Base-by-base conservation (phyloP, 2,797 vertebrate species). In the Valencia hispanica region DNA sequence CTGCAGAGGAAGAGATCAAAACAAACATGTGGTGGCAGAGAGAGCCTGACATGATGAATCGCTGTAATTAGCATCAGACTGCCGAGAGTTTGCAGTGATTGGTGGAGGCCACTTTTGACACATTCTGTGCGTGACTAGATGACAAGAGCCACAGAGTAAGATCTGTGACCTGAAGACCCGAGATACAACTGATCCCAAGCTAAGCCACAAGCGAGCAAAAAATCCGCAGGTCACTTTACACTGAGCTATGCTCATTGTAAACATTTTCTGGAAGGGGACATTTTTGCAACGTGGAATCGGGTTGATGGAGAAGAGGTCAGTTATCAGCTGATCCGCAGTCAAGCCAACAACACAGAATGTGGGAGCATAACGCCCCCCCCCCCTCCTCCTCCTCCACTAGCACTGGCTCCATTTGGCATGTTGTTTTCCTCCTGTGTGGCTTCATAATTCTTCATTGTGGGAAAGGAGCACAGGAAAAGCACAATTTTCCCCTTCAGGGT, bases 391-490 rank as follows among this genome's bases (percentile, higher is more conserved):
- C 59, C 32, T 20, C 6, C 18, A 4, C 81, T 84, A 81, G 84
- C 87, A 95, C 89, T 89, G 87, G 81, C 87, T 85, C 86, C 84
- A 85, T 87, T 92, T 85, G 89, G 84, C 72, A 83, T 89, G 92
- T 96, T 96, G 92, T 96, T 94, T 91, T 80, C 91, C 93, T 90
- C 90, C 88, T 57, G n/a, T n/a, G n/a, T n/a, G n/a, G n/a, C n/a
- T n/a, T n/a, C 22, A 5, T 53, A 30, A 12, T 30, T 27, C 55
- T 57, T 95, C 94, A 94, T 92, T 88, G 87, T 70, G 85, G 94
- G 96, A 95, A 94, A 93, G 90, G 90, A 95, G 88, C 75, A 4
- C 87, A 94, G 93, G 94, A 95, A 43, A 96, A 93, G 87, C 61
- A 45, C 75, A 83, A 92, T 87, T 89, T 89, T 92, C 92, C 77